Evolutionary conservation across 2,888 invertebrate species (phyloP), one percentile per base, ranked within the genome.

Genomic region (Clostera curtula): DNA sequence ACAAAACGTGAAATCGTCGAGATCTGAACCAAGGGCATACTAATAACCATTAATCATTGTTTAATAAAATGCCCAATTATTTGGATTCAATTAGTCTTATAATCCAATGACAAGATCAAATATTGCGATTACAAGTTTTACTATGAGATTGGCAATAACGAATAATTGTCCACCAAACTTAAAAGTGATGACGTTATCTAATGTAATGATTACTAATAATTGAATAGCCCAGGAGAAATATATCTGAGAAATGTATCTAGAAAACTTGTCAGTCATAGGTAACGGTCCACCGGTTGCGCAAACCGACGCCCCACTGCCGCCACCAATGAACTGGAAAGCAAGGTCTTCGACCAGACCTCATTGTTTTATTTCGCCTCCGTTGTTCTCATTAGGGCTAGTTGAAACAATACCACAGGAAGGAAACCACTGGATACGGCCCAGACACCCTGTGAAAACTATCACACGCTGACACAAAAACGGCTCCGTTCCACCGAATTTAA

Each of bases 371-470:
- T 64, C 57, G 58, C 59, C 59, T 46, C 67, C 63, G 57, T 55
- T 68, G 79, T 74, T 75, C 72, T 71, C 72, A 77, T 79, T 83
- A 74, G 59, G 53, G 59, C 49, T 70, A 79, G 70, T 80, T 57
- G 60, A 73, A 73, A 83, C 83, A 83, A 83, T 83, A 77, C 71
- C 70, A 68, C 79, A 77, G 80, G 83, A 82, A 80, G 80, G 74
- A 72, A 74, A 79, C 73, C 47, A 72, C 67, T 66, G 68, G 70
- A 67, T 59, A 50, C 61, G 59, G 58, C 55, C 60, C 52, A 55
- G 53, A 57, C 46, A 31, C 36, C 47, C 56, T 59, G 67, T 59
- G 72, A 72, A 74, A 77, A 80, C 76, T 77, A 73, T 75, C 76
- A 68, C 69, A 63, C 48, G 35, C 31, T 40, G 41, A 68, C 66